Evolutionary conservation across 2,797 vertebrate genomes (phyloP), one percentile per base, ranked within the genome.

Genomic region (Allobates femoralis): DNA sequence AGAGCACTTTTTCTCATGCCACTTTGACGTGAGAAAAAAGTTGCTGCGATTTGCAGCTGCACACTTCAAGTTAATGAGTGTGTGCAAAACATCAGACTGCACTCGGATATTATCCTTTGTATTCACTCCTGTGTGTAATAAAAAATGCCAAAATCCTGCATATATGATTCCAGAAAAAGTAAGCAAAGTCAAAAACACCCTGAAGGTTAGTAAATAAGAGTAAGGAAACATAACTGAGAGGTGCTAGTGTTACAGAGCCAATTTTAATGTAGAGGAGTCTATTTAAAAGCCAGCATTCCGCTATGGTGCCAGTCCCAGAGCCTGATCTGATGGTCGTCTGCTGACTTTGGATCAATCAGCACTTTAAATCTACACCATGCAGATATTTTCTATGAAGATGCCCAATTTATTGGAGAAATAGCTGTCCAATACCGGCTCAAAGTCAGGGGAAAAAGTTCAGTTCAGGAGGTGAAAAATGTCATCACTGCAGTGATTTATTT

Each of bases 201-300:
- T 19, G 23, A 78, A 83, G 50, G 37, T n/a, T 55, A 58, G 74
- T 60, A 83, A 78, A 87, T 73, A 83, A 78, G 74, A 79, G 80
- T 85, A 85, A 85, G 82, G 77, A 84, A 88, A 80, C 56, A 85
- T 85, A 26, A 51, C 26, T 30, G 26, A 67, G 84, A 11, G 64
- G 67, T 55, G 30, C 77, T 88, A 84, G 67, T 74, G 76, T 87
- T 87, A 87, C 86, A n/a, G 46, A 84, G 81, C 77, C 86, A 84
- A 88, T 81, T 53, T 81, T 88, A 88, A 82, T 67, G 41, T 30
- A 75, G 66, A 30, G 26, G 56, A 76, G 81, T 56, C 86, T 88
- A 88, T 81, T 88, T 88, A 88, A 84, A 75, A 88, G 32, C 82
- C 76, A 56, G 50, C 78, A 88, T 85, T 88, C 86, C 82, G 12